phyloP scores from a whole-genome alignment of 2,113 vertebrate genomes.

The Chunga burmeisteri region DNA sequence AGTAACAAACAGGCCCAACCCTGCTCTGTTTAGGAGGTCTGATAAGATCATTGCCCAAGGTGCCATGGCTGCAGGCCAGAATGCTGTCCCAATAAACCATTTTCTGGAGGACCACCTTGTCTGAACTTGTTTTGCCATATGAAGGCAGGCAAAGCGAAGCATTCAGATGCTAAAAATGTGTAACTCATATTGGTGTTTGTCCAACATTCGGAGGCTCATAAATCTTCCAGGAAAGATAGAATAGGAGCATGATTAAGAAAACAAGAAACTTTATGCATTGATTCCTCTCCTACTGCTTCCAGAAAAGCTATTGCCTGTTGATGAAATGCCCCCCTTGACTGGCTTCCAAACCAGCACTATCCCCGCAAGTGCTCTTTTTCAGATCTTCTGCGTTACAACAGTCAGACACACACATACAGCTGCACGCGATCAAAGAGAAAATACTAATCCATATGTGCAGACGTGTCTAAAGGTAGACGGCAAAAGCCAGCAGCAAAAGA shows the following conservation, averaged over 20 bases:
- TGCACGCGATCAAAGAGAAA: background rate
- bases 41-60: slow-evolving; percentile 61
- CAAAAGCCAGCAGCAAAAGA: background rate
- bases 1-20: slow-evolving; percentile 63
- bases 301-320: slow-evolving; percentile 36
- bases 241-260: slow-evolving; percentile 29
- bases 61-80: slow-evolving; percentile 59
- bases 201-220: slow-evolving; percentile 21
- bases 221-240: slow-evolving; percentile 48
- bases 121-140: slow-evolving; percentile 30
- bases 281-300: slow-evolving; percentile 19
- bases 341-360: background rate
- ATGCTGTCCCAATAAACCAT: slow-evolving; percentile 57
- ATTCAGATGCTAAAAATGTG: slow-evolving; percentile 56
- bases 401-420: background rate
- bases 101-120: slow-evolving; percentile 61
- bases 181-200: slow-evolving; percentile 27
- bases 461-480: background rate
- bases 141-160: slow-evolving; percentile 47
- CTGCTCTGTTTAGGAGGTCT: slow-evolving; percentile 59
- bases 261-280: slow-evolving; percentile 25
- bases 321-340: slow-evolving; percentile 38
- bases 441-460: background rate
- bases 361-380: background rate
- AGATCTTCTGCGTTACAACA: background rate